Conservation (phyloP, 2,888 invertebrate genomes). For the Ennomos fuscantarius region DNA sequence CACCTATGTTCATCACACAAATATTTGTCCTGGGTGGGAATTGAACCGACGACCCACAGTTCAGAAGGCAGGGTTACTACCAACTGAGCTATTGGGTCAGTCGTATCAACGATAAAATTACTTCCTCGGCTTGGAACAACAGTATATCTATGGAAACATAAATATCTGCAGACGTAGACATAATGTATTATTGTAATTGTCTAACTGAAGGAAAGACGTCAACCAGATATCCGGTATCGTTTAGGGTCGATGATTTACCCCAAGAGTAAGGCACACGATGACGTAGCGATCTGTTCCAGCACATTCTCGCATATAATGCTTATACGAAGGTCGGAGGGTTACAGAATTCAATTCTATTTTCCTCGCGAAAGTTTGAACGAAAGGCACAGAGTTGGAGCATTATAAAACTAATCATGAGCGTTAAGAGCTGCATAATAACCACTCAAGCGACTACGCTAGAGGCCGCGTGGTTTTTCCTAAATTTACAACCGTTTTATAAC, state of each 20-base stretch:
- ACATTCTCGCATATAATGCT: conserved; percentile 38
- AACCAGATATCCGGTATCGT: conserved; percentile 39
- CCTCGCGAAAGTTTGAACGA: conserved; percentile 43
- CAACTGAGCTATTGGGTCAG: too few species aligned
- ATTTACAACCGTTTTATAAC: conserved; percentile 51
- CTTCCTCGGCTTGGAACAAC: conserved; percentile 27
- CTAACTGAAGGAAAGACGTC: conserved; percentile 32
- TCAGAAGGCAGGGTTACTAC: too few species aligned
- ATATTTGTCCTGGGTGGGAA: too few species aligned
- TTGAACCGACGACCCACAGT: too few species aligned
- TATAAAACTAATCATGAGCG: conserved; percentile 71
- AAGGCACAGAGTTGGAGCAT: conserved; percentile 50
- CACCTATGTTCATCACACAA: too few species aligned
- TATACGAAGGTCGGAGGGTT: background rate
- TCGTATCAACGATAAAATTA: conserved; percentile 23
- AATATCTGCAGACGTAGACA: conserved; percentile 28
- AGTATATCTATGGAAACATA: background rate
- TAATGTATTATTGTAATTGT: conserved; percentile 36
- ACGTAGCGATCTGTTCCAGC: conserved; percentile 38
- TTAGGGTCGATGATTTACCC: conserved; percentile 38
- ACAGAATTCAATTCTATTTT: conserved; percentile 28
- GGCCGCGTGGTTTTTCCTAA: conserved; percentile 44
- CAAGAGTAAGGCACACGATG: conserved; percentile 29
- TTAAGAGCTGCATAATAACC: conserved; percentile 65
- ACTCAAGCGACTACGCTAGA: conserved; percentile 57